phyloP scores from a whole-genome alignment of 2,797 vertebrate species.

The Sebastes matsubarae region DNA sequence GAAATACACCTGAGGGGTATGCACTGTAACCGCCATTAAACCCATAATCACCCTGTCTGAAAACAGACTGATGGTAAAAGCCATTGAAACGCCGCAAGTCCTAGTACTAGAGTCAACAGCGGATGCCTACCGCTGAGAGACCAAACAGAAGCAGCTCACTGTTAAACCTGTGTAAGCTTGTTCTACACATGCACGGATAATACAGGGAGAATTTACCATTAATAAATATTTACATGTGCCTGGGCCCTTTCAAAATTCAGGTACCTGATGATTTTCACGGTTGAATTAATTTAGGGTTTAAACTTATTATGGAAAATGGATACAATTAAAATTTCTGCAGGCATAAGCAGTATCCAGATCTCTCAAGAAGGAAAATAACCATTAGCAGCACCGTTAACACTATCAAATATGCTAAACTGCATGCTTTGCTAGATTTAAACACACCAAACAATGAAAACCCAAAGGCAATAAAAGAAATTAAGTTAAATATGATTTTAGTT shows the following conservation, averaged over 20 bases:
- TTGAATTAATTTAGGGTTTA: background rate
- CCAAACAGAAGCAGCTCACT: conserved; percentile 4
- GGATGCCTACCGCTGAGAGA: background rate
- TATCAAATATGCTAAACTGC: background rate
- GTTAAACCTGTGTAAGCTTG: background rate
- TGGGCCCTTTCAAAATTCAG: background rate
- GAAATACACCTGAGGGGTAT: background rate
- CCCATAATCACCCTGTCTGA: background rate
- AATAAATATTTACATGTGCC: background rate
- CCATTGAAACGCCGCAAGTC: background rate
- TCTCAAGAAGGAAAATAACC: background rate
- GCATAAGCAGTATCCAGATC: background rate
- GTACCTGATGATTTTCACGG: background rate
- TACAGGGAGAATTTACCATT: background rate
- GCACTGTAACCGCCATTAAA: background rate
- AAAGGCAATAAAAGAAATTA: background rate
- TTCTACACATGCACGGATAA: background rate
- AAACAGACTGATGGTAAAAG: background rate
- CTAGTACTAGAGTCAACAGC: background rate
- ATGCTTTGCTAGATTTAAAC: background rate
- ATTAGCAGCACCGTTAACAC: background rate
- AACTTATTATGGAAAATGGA: background rate
- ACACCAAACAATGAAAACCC: background rate
- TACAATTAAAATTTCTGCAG: background rate
- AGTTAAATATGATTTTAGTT: background rate